phyloP scores from a whole-genome alignment of 2,888 invertebrate species.

The Invenusta paracnida region DNA sequence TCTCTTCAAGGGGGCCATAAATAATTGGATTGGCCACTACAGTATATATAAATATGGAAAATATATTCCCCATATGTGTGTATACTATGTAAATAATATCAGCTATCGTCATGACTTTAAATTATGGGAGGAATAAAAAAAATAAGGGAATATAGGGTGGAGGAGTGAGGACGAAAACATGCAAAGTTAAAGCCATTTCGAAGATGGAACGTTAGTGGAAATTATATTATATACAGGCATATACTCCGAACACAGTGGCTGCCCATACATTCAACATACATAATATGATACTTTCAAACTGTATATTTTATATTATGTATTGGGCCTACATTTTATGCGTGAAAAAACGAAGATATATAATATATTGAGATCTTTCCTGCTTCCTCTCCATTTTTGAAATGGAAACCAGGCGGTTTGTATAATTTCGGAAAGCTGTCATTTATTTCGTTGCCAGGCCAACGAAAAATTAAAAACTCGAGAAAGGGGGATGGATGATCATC shows the following conservation, averaged over 20 bases:
- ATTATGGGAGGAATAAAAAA: too few species aligned
- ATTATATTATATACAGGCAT: neutral
- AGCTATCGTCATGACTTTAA: too few species aligned
- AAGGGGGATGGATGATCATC: too few species aligned
- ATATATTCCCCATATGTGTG: too few species aligned
- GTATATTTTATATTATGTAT: neutral
- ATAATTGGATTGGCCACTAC: neutral
- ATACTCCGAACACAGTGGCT: neutral
- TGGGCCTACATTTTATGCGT: neutral
- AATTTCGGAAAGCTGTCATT: conserved; percentile 22
- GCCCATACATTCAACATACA: neutral
- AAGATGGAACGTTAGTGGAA: neutral
- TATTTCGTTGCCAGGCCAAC: conserved; percentile 1
- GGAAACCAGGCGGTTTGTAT: neutral
- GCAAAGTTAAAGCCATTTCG: neutral
- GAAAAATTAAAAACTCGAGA: neutral
- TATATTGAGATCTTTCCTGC: too few species aligned
- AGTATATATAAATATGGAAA: neutral
- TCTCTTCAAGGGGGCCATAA: too few species aligned
- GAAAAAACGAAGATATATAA: neutral
- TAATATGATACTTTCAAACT: neutral
- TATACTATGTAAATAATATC: too few species aligned
- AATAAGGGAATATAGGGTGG: neutral
- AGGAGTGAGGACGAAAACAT: too few species aligned
- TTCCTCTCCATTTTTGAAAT: too few species aligned